Base-by-base conservation (phyloP, 2,797 vertebrate genomes). In the Spea hammondii region DNA sequence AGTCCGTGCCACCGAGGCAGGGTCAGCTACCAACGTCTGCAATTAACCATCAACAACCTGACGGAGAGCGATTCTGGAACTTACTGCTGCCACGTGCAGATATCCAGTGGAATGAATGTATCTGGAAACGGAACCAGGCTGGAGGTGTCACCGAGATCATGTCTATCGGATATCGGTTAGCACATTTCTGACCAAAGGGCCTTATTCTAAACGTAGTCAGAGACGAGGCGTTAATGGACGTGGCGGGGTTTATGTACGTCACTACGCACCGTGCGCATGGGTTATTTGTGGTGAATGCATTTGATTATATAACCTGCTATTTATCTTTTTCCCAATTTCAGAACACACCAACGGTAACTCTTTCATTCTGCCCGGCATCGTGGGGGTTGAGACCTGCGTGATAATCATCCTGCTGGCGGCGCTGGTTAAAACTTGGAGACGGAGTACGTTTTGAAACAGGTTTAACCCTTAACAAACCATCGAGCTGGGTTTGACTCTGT, bases 1-100 rank as follows among this genome's bases (percentile, higher is more conserved):
- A 6, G 9, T 4, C 51, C 60, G n/a, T 57, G 49, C 55, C 72
- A 72, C 62, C 10, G 47, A 45, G 14, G 10, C 32, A 72, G 77
- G 48, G 13, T 72, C 12, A 72, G 10, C 6, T 5, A 11, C 1
- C 57, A 54, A 17, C 1, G 10, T 13, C 70, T n/a, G 13, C 60
- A 64, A 12, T n/a, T 78, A 13, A 72, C 51, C 47, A 55, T 78
- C 32, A 0, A 3, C 48, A 78, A 78, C 70, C 62, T 78, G 64
- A 72, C 17, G 7, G 70, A 79, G 54, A 46, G 10, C n/a, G 77
- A 79, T 54, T 79, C 70, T 0, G 64, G 54, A 14, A 73, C 0
- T 5, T 68, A 67, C 54, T 73, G 64, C 10, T 73, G 77, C 14
- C 70, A 68, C 67, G 55, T 79, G n/a, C 47, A 49, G 47, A 6